Percentiles rank a stretch among this genome's conserved stretches.
These are phyloP conservation scores for Gnatocerus cornutus DNA, from an alignment of 2,888 invertebrate species.

Conservation along the genomic window DNA sequence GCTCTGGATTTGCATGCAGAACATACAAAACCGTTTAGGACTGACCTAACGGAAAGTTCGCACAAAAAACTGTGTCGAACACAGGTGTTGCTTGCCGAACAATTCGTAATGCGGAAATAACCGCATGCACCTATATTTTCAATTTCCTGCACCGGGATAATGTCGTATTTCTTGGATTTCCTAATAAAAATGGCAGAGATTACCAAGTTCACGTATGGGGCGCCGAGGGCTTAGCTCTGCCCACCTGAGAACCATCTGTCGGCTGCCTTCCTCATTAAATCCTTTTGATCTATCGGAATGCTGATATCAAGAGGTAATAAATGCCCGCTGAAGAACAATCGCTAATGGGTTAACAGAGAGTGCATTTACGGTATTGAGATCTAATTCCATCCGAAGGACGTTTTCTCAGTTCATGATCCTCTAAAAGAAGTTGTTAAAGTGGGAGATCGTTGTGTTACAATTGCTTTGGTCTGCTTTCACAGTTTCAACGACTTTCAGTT, in stretches of 20 bases:
- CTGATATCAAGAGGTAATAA: slow-evolving; percentile 7
- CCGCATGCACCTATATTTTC: slow-evolving; percentile 7
- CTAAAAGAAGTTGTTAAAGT: slow-evolving; percentile 31
- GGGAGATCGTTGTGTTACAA: slow-evolving; percentile 15
- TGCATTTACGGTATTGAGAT: slow-evolving; percentile 4
- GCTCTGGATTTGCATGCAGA: slow-evolving; percentile 13
- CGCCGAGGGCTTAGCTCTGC: slow-evolving; percentile 53
- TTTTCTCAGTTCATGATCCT: slow-evolving; percentile 27
- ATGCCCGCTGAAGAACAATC: neutral
- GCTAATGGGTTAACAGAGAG: neutral
- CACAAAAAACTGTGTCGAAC: neutral
- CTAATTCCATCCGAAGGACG: slow-evolving; percentile 29
- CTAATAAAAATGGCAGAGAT: slow-evolving; percentile 56
- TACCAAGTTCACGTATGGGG: slow-evolving; percentile 54
- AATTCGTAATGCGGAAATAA: slow-evolving; percentile 3
- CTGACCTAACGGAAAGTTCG: slow-evolving; percentile 3
- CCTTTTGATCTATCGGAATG: slow-evolving; percentile 58
- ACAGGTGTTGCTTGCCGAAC: neutral
- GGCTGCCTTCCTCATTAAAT: slow-evolving; percentile 63
- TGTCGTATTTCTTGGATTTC: slow-evolving; percentile 37
- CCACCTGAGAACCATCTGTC: slow-evolving; percentile 64
- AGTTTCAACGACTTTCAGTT: neutral
- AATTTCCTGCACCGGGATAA: slow-evolving; percentile 11
- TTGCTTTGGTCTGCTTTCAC: neutral
- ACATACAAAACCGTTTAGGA: neutral